Base-by-base conservation (phyloP, 2,888 invertebrate genomes). In the Xestia rhomboidea region DNA sequence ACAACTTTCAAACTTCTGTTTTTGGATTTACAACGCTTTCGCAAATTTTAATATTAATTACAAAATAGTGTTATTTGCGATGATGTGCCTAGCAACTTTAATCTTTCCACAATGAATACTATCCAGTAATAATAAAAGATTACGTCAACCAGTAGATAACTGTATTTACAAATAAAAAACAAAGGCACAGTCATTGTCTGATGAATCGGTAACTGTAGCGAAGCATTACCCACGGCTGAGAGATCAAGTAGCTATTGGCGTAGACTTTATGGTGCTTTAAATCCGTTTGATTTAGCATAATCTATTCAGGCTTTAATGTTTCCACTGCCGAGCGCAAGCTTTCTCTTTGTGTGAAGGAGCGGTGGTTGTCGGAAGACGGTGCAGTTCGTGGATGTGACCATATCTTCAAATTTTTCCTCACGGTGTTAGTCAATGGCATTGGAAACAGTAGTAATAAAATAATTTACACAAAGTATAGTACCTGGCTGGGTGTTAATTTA, bases 11-110 rank as follows among this genome's bases (percentile, higher is more conserved):
- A 57, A 69, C 21, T 51, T 69, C 13, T 46, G 6, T 73, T 79
- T 73, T 66, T 49, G 21, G 6, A 63, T 70, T 51, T 27, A 41
- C 38, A 38, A 66, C 38, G 66, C 73, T 79, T 73, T 86, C 71
- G 63, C 41, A 15, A 38, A 75, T 74, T 68, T 66, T 18, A 30
- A 62, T 11, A 46, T 62, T 63, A 10, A 34, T 10, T 21, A 5
- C 21, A 10, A 30, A 2, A 62, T 18, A 30, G 8, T 60, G 8
- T 60, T 18, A 18, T 30, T 21, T 30, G 60, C 11, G 34, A 8
- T 64, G 66, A 18, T 24, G n/a, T 49, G 8, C 27, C 18, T 15
- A 44, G 38, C 24, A 46, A 68, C 13, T 76, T 41, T 34, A 38
- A 77, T n/a, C 8, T 46, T 41, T 15, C 7, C 57, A 57, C 18